phyloP scores from a whole-genome alignment of 1,140 invertebrate species.

The Aleiodes sp. region DNA sequence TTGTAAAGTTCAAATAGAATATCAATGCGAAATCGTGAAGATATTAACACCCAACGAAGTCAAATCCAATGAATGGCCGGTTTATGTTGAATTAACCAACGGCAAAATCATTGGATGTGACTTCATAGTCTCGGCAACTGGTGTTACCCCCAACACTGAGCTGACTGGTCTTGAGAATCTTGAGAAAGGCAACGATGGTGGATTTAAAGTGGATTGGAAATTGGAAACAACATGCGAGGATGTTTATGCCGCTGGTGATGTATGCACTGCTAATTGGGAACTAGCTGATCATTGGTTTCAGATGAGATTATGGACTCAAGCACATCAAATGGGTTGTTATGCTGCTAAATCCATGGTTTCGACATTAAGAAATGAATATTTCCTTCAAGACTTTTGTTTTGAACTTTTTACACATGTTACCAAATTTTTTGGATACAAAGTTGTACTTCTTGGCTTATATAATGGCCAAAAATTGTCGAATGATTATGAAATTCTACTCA shows the following conservation, averaged over 20 bases:
- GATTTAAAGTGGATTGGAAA: slow-evolving; percentile 84
- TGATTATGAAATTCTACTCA: slow-evolving; percentile 87
- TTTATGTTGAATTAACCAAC: slow-evolving; percentile 81
- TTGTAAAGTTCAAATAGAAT: slow-evolving; percentile 69
- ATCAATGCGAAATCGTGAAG: slow-evolving; percentile 76
- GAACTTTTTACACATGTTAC: slow-evolving; percentile 98
- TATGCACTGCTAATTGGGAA: slow-evolving; percentile 84
- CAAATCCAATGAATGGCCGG: slow-evolving; percentile 70
- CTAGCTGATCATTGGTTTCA: slow-evolving; percentile 91
- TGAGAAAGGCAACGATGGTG: slow-evolving; percentile 74
- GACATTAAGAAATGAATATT: slow-evolving; percentile 69
- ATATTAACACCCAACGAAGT: slow-evolving; percentile 53
- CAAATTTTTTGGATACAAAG: slow-evolving; percentile 93
- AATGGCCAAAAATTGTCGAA: slow-evolving; percentile 90
- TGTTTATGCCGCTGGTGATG: slow-evolving; percentile 95
- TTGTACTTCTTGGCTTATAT: slow-evolving; percentile 91
- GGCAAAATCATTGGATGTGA: slow-evolving; percentile 84
- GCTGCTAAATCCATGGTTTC: slow-evolving; percentile 91
- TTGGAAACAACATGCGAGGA: slow-evolving; percentile 83
- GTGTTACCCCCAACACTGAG: slow-evolving; percentile 80
- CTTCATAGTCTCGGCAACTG: slow-evolving; percentile 95
- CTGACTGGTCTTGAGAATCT: slow-evolving; percentile 69
- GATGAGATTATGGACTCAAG: slow-evolving; percentile 98
- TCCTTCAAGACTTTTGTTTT: slow-evolving; percentile 92
- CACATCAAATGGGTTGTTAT: slow-evolving; percentile 95